phyloP scores from a whole-genome alignment of 2,888 invertebrate genomes.

The Galerucella nymphaeae region DNA sequence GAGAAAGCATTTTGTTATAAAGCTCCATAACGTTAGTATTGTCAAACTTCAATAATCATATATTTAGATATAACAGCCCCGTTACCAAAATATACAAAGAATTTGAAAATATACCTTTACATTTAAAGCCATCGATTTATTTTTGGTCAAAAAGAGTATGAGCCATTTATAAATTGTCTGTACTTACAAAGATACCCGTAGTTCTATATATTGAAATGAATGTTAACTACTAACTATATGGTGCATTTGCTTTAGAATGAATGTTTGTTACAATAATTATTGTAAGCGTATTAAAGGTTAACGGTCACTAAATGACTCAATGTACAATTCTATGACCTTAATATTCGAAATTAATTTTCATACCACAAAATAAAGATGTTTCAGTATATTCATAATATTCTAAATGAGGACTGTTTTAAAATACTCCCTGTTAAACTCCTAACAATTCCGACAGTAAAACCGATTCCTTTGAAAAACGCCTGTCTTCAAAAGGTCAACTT shows the following conservation, averaged over 20 bases:
- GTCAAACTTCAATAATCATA: not conserved
- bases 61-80: not conserved
- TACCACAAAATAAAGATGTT: not conserved
- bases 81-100: not conserved
- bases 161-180: not conserved
- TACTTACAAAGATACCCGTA: constrained; percentile 1
- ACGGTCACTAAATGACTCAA: not conserved
- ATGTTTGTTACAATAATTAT: not conserved
- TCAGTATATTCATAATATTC: not conserved
- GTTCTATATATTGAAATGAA: not conserved
- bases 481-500: constrained; percentile 26
- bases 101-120: not conserved
- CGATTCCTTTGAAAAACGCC: constrained; percentile 1
- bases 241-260: not conserved
- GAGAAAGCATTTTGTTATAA: not conserved
- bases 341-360: not conserved
- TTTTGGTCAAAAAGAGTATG: not conserved
- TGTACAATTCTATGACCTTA: not conserved
- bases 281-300: not conserved
- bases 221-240: not conserved
- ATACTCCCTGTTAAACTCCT: not conserved
- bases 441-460: not conserved
- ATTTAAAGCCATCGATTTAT: not conserved
- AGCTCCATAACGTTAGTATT: not conserved
- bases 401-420: not conserved